Evolutionary conservation across 2,797 vertebrate genomes (phyloP).

Genomic region (Hemitrygon akajei): DNA sequence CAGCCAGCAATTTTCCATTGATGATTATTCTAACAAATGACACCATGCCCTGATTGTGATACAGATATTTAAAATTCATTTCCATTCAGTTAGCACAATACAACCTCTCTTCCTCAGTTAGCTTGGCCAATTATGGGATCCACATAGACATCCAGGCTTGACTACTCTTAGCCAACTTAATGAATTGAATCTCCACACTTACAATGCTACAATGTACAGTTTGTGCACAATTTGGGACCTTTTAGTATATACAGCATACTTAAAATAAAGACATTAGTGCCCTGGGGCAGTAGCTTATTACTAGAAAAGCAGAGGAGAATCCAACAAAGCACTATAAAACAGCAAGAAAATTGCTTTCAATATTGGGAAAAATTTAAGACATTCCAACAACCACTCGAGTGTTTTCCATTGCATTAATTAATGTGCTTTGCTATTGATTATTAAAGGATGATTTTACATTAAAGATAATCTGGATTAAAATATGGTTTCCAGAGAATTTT

Average conservation of each 20-base stretch:
- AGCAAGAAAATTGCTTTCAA: neutral
- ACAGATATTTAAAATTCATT: neutral
- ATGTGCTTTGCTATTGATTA: neutral
- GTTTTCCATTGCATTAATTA: neutral
- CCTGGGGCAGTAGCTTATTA: neutral
- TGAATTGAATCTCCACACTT: neutral
- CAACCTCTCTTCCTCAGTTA: slow-evolving; percentile 3
- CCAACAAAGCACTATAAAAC: neutral
- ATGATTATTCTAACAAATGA: neutral
- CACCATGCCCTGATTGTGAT: neutral
- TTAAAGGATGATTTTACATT: neutral
- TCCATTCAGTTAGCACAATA: neutral
- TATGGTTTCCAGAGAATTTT: neutral
- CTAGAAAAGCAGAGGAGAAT: neutral
- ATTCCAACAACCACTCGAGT: neutral
- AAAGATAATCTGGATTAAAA: neutral
- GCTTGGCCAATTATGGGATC: neutral
- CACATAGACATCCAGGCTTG: neutral
- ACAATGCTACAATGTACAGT: neutral
- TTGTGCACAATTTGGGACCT: neutral
- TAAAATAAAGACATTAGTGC: neutral
- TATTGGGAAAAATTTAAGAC: neutral
- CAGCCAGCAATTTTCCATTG: neutral
- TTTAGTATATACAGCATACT: neutral
- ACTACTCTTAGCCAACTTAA: neutral